phyloP scores from a whole-genome alignment of 2,888 invertebrate species.

The Latheticus oryzae region DNA sequence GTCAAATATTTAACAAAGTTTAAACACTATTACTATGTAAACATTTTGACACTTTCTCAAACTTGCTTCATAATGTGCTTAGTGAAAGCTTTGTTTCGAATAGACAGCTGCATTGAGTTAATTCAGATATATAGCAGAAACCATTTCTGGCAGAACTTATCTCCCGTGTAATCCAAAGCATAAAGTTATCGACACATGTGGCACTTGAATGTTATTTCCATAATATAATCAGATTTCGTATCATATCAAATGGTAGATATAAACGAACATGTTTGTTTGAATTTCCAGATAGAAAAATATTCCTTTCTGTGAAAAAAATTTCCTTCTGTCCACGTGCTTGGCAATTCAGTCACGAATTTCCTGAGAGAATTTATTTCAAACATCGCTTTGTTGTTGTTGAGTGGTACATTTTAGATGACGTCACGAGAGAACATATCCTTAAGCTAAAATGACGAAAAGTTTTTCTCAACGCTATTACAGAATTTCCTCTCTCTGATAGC shows the following conservation, averaged over 20 bases:
- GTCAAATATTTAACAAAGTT: too few species aligned
- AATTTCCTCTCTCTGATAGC: conserved; percentile 4
- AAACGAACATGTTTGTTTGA: too few species aligned
- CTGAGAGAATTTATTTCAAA: conserved; percentile 12
- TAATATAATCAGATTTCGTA: conserved; percentile 6
- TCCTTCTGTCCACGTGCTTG: background rate
- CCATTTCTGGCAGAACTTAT: conserved; percentile 5
- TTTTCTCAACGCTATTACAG: too few species aligned
- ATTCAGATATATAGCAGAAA: too few species aligned
- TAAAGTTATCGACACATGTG: conserved; percentile 17
- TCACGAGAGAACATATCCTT: background rate
- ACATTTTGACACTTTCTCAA: too few species aligned
- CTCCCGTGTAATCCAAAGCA: conserved; percentile 22
- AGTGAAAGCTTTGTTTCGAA: background rate
- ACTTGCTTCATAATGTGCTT: too few species aligned
- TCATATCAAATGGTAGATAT: conserved; percentile 4
- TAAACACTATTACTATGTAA: too few species aligned
- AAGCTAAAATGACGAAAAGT: background rate
- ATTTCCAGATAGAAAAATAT: too few species aligned
- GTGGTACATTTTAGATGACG: conserved; percentile 5
- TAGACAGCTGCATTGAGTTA: conserved; percentile 1
- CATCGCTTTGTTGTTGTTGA: background rate
- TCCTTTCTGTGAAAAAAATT: too few species aligned
- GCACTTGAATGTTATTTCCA: background rate
- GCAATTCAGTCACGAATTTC: conserved; percentile 9